Evolutionary conservation across 2,113 vertebrate genomes (phyloP), one percentile per base, ranked within the genome.

Genomic region (Aspiorhynchus laticeps): DNA sequence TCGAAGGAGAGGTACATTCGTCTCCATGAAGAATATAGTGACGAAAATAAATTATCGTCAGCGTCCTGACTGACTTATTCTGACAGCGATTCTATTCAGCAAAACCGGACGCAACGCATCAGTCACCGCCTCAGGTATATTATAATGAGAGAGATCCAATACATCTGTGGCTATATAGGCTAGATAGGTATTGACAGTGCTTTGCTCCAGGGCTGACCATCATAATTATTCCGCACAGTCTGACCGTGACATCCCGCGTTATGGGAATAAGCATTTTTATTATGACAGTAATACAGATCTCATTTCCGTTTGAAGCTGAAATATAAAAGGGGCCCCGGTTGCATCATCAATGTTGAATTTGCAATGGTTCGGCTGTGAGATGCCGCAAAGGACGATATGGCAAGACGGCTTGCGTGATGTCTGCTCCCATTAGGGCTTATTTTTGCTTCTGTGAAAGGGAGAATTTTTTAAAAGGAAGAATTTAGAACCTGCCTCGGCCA

Each of bases 21-120:
- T 94, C 93, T 91, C 86, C 65, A 89, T 88, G 88, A 87, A 89
- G 90, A 90, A 90, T 92, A 90, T 51, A 88, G 86, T 61, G 88
- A 88, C 80, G 19, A 85, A 86, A 63, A 94, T 93, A 93, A 93
- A 93, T 93, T 93, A 92, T 87, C 56, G 88, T 92, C 90, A 74
- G 89, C 41, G 91, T 88, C 89, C 88, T 88, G 91, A 90, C 92
- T 90, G 86, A 88, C 90, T 88, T 88, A 87, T 88, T 86, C 83
- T 90, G 93, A 91, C 92, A 92, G 91, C 87, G 86, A 63, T 84
- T 90, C 80, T 86, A 82, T 90, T 92, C 83, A 83, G 80, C 90
- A 88, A 84, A 88, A 80, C 88, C 90, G 80, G 84, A 87, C 33
- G 31, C 56, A 83, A 83, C 51, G 48, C 86, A 81, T 88, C 90